A percentile compares a stretch with the other conserved stretches of the same genome.
These are phyloP conservation scores for Ameiurus melas DNA, from an alignment of 2,113 vertebrate genomes.

Conservation along the genomic window DNA sequence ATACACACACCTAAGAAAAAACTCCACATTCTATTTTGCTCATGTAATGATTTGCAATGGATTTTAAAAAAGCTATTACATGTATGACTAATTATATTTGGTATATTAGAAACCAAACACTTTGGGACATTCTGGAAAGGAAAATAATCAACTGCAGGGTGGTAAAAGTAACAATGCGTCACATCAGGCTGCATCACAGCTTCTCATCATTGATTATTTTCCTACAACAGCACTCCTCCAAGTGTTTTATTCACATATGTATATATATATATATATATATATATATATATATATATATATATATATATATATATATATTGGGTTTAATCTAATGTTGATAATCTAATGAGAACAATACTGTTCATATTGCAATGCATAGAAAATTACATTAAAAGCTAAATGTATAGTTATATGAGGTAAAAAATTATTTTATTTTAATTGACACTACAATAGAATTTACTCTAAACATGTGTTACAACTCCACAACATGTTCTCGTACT, in stretches of 20 bases:
- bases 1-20: too few relatives aligned
- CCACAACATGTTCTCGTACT: too few relatives aligned
- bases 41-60: too few relatives aligned
- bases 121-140: not conserved
- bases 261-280: too few relatives aligned
- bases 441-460: not conserved
- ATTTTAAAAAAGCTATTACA: too few relatives aligned
- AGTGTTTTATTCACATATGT: not conserved
- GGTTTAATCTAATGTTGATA: not conserved
- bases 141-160: not conserved
- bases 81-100: too few relatives aligned
- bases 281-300: too few relatives aligned
- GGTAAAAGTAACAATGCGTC: too few relatives aligned
- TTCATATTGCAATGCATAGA: not conserved
- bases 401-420: not conserved
- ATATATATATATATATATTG: too few relatives aligned
- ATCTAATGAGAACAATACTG: not conserved
- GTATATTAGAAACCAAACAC: not conserved
- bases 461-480: not conserved
- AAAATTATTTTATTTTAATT: not conserved
- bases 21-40: not conserved
- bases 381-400: not conserved
- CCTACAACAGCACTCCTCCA: not conserved
- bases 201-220: not conserved
- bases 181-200: not conserved